phyloP scores from a whole-genome alignment of 2,113 vertebrate genomes.

The Sinocyclocheilus anshuiensis region DNA sequence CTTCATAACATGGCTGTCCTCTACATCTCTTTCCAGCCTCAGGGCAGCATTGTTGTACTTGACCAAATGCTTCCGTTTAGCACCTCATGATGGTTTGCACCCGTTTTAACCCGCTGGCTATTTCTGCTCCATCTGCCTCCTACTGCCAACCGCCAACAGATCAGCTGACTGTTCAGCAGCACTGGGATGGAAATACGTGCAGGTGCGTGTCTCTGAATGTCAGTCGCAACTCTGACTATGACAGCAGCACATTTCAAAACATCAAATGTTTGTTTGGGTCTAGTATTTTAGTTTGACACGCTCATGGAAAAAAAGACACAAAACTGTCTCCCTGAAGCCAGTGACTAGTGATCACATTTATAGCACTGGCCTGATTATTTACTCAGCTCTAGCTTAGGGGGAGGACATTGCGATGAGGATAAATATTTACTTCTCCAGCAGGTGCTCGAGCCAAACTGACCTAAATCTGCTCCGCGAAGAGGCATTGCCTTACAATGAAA shows the following conservation, averaged over 20 bases:
- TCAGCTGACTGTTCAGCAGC: slow-evolving; percentile 21
- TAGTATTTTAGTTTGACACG: slow-evolving; percentile 25
- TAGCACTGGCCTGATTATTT: slow-evolving; percentile 46
- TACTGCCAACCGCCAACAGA: slow-evolving; percentile 52
- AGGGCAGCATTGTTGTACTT: background rate
- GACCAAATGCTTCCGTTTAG: slow-evolving; percentile 23
- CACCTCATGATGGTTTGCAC: slow-evolving; percentile 24
- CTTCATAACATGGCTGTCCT: background rate
- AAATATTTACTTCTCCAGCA: slow-evolving; percentile 38
- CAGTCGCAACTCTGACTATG: slow-evolving; percentile 56
- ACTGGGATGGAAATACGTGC: slow-evolving; percentile 55
- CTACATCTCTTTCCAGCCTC: slow-evolving; percentile 6
- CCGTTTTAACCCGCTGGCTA: slow-evolving; percentile 28
- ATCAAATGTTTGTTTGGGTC: slow-evolving; percentile 19
- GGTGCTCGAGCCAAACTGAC: slow-evolving; percentile 22
- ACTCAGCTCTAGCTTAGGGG: slow-evolving; percentile 47
- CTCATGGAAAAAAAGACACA: background rate
- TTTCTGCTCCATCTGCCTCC: slow-evolving; percentile 60
- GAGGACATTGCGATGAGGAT: slow-evolving; percentile 37
- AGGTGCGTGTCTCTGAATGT: slow-evolving; percentile 56
- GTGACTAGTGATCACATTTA: slow-evolving; percentile 34
- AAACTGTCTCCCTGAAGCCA: slow-evolving; percentile 37
- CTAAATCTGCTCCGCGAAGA: slow-evolving; percentile 19
- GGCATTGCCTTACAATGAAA: slow-evolving; percentile 1
- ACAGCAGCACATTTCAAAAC: slow-evolving; percentile 44